These are phyloP conservation scores for Electrona antarctica DNA, from an alignment of 2,113 vertebrate genomes.

Conservation along the genomic window DNA sequence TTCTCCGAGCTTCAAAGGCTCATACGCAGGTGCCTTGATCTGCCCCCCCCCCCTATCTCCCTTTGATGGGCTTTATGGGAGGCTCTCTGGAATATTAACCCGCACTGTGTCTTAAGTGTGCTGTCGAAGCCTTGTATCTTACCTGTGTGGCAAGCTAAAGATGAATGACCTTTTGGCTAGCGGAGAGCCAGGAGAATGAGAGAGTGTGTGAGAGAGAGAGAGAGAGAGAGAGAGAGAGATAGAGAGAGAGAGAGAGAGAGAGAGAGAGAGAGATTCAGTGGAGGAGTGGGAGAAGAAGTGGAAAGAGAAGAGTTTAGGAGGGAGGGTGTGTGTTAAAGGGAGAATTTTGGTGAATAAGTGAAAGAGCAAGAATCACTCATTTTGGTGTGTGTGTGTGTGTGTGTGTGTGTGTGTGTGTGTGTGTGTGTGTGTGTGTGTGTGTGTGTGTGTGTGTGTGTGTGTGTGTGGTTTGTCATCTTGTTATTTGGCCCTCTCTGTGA, in stretches of 20 bases:
- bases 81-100: conserved; percentile 51
- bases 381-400: conserved; percentile 5
- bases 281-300: no score
- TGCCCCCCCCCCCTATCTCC: conserved; percentile 53
- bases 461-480: conserved; percentile 20
- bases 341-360: no score
- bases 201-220: no score
- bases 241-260: no score
- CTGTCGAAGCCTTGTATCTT: conserved; percentile 32
- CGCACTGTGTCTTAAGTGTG: conserved; percentile 35
- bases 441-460: conserved; percentile 10
- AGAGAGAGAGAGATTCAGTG: no score
- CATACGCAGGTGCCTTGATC: conserved; percentile 52
- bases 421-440: conserved; percentile 17
- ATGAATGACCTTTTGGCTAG: conserved; percentile 62
- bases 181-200: not conserved
- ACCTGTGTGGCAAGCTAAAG: conserved; percentile 49
- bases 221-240: no score
- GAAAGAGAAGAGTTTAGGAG: no score
- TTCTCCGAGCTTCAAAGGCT: conserved; percentile 69
- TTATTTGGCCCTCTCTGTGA: conserved; percentile 44
- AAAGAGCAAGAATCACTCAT: no score
- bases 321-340: no score
- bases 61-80: conserved; percentile 72
- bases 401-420: not conserved